A percentile compares a stretch with the other conserved stretches of the same genome.
Evolutionary conservation across 2,113 vertebrate species (phyloP).

Genomic region (Emydura subglobosa): DNA sequence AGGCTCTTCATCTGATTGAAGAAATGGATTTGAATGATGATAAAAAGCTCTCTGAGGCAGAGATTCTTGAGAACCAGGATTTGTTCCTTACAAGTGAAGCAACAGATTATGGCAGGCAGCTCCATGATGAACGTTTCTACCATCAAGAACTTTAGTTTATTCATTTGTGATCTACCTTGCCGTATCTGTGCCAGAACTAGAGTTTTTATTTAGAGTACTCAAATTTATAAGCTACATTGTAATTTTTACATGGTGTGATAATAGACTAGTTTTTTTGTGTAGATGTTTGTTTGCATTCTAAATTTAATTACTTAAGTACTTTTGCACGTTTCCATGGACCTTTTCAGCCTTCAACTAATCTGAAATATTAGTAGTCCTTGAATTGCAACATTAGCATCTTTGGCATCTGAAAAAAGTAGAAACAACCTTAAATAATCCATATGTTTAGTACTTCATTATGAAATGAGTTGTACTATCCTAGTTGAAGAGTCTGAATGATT

Average conservation of each 20-base stretch:
- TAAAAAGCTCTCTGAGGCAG: constrained; percentile 85
- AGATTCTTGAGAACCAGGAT: constrained; percentile 92
- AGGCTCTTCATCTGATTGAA: constrained; percentile 93
- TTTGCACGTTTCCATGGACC: constrained; percentile 42
- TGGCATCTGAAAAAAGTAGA: background rate
- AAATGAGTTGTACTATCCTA: constrained; percentile 53
- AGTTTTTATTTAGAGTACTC: constrained; percentile 16
- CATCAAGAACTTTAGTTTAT: constrained; percentile 83
- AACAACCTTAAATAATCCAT: constrained; percentile 23
- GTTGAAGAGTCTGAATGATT: constrained; percentile 62
- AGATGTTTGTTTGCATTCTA: constrained; percentile 58
- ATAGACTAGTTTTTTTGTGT: constrained; percentile 44
- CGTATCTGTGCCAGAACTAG: constrained; percentile 4
- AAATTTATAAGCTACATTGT: constrained; percentile 49
- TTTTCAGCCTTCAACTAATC: constrained; percentile 34
- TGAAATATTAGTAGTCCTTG: constrained; percentile 24
- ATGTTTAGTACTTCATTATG: constrained; percentile 43
- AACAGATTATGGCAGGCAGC: constrained; percentile 94
- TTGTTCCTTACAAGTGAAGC: constrained; percentile 96
- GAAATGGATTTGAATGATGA: constrained; percentile 94
- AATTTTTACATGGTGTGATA: constrained; percentile 66
- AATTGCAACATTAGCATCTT: constrained; percentile 28
- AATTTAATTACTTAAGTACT: constrained; percentile 42
- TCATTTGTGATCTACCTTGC: constrained; percentile 37
- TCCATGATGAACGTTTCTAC: constrained; percentile 84